Evolutionary conservation across 2,888 invertebrate species (phyloP), one percentile per base, ranked within the genome.

Genomic region (Drosophila colorata): DNA sequence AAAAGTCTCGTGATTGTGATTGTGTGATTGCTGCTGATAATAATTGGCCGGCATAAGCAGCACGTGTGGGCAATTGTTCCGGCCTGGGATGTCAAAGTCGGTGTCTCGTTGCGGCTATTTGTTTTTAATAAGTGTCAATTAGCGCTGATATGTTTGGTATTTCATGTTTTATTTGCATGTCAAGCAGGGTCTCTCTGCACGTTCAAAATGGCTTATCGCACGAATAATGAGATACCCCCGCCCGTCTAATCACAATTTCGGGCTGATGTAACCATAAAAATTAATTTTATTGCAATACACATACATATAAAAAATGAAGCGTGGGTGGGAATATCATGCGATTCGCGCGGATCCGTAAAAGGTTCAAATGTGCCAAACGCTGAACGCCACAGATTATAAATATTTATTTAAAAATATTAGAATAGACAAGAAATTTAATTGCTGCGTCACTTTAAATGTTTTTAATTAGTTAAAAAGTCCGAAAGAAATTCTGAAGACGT

Each of bases 61-160:
- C 88, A 83, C 83, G 88, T 82, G 83, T 67, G 25, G 14, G 25
- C 52, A 41, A 59, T 61, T 64, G 58, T 71, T 83, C 64, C 75
- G 70, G 51, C 49, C 49, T 44, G 37, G 43, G 58, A 49, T 81
- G 58, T 63, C 72, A 69, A 69, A 69, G 64, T 64, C 47, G 47
- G 16, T 47, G 49, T 43, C 51, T 47, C 11, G 35, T 31, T 40
- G 56, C 37, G 55, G 20, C 43, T 35, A 41, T 58, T 41, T 41
- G 44, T 40, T 71, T 73, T 80, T 84, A 84, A 84, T 84, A 87
- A 87, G 52, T 87, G 84, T 87, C 84, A 84, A 87, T 79, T 79
- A 69, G 52, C 47, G 51, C 59, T 86, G 71, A 79, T 79, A 63
- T 74, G 64, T 53, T 57, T 61, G 48, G 52, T 46, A 49, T 65